Percentiles rank a stretch among this genome's conserved stretches.
Conservation (phyloP, 2,113 vertebrate species). For the Pimephales promelas region DNA sequence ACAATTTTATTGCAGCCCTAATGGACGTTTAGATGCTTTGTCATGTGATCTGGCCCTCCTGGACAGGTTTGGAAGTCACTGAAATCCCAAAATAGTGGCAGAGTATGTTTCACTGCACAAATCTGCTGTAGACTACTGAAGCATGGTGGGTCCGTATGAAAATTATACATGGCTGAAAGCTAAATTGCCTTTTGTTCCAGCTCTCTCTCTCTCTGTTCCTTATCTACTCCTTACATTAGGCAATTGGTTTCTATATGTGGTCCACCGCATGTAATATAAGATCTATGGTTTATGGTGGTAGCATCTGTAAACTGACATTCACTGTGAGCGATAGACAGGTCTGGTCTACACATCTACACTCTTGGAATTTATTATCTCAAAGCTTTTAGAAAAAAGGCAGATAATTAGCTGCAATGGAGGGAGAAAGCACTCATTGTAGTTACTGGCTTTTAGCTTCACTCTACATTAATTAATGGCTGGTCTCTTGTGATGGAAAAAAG, state of each 20-base stretch:
- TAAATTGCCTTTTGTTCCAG: constrained; percentile 60
- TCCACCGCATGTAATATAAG: constrained; percentile 1
- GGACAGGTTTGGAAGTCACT: background rate
- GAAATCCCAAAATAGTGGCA: constrained; percentile 12
- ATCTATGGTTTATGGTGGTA: background rate
- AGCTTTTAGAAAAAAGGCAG: constrained; percentile 36
- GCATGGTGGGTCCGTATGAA: constrained; percentile 72
- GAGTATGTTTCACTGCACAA: constrained; percentile 30
- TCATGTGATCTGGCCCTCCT: constrained; percentile 15
- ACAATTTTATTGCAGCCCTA: constrained; percentile 10
- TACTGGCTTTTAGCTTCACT: constrained; percentile 58
- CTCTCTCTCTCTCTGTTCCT: constrained; percentile 37
- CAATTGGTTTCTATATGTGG: constrained; percentile 41
- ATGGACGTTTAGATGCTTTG: constrained; percentile 17
- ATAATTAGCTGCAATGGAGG: constrained; percentile 52
- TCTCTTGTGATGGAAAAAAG: constrained; percentile 51
- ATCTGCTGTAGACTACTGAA: constrained; percentile 59
- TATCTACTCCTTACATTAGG: constrained; percentile 47
- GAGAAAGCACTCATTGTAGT: constrained; percentile 48
- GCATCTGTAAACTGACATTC: constrained; percentile 37
- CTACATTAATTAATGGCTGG: constrained; percentile 54
- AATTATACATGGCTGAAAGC: constrained; percentile 68
- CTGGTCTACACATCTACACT: constrained; percentile 34
- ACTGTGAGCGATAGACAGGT: constrained; percentile 36
- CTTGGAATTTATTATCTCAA: constrained; percentile 52